phyloP scores from a whole-genome alignment of 2,888 invertebrate species.

The Lamellibrachia satsuma region DNA sequence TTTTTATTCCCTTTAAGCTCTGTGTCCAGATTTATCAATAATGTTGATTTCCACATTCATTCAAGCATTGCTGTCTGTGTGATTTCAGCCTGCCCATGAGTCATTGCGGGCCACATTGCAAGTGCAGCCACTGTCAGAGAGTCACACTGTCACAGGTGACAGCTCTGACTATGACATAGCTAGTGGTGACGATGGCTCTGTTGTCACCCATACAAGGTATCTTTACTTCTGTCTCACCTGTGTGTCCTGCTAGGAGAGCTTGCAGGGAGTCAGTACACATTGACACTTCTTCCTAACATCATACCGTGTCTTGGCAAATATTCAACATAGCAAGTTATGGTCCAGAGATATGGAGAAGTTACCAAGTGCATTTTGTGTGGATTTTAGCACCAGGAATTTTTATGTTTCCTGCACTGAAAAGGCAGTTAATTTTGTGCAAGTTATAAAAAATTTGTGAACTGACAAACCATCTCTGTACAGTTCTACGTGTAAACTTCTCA shows the following conservation, averaged over 20 bases:
- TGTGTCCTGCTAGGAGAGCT: neutral
- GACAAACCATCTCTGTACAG: no score
- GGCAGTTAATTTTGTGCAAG: neutral
- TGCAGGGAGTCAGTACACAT: neutral
- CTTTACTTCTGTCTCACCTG: neutral
- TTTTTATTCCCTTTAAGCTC: no score
- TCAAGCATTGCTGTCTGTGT: neutral
- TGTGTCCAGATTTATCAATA: no score
- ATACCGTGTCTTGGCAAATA: neutral
- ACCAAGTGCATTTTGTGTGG: neutral
- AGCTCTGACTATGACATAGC: neutral
- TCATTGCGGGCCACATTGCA: neutral
- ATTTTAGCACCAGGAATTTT: neutral
- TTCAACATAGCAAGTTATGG: neutral
- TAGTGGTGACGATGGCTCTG: neutral
- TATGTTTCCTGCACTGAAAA: neutral
- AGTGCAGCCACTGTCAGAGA: neutral
- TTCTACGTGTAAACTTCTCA: no score
- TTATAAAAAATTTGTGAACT: neutral
- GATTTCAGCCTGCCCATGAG: neutral
- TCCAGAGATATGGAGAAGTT: neutral
- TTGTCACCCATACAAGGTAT: neutral
- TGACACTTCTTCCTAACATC: neutral
- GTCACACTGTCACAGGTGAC: neutral
- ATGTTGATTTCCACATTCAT: no score